Percentiles rank a stretch among this genome's conserved stretches.
phyloP scores from a whole-genome alignment of 2,113 vertebrate species.

The Galemys pyrenaicus region DNA sequence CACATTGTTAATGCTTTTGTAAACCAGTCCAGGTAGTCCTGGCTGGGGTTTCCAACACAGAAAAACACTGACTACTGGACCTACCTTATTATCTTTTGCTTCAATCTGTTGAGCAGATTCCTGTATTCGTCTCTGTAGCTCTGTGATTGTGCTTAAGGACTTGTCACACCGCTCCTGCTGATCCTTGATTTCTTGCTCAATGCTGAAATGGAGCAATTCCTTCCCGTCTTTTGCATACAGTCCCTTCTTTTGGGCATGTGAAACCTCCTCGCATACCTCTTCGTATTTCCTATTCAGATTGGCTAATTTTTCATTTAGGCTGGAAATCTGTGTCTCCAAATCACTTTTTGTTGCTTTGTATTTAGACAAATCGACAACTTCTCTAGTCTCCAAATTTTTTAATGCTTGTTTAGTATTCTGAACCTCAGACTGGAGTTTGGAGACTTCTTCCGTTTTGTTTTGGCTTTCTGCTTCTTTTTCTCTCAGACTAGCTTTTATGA shows the following conservation, averaged over 20 bases:
- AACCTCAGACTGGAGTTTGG: slow-evolving; percentile 87
- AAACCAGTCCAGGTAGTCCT: not conserved
- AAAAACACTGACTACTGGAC: not conserved
- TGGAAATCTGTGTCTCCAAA: slow-evolving; percentile 88
- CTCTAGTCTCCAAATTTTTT: slow-evolving; percentile 84
- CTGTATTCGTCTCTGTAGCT: slow-evolving; percentile 94
- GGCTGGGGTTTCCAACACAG: not conserved
- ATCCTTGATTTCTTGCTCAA: slow-evolving; percentile 93
- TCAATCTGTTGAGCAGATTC: slow-evolving; percentile 94
- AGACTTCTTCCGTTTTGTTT: slow-evolving; percentile 83
- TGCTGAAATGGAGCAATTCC: slow-evolving; percentile 86
- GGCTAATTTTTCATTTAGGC: slow-evolving; percentile 84
- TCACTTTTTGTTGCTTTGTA: slow-evolving; percentile 86
- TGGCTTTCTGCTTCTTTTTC: slow-evolving; percentile 89
- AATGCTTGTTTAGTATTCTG: slow-evolving; percentile 85
- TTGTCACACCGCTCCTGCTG: slow-evolving; percentile 93
- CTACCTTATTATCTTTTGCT: slow-evolving; percentile 97
- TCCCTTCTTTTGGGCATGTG: slow-evolving; percentile 85
- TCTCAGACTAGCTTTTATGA: slow-evolving; percentile 79
- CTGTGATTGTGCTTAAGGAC: slow-evolving; percentile 90
- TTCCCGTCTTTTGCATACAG: slow-evolving; percentile 85
- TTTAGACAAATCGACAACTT: slow-evolving; percentile 84
- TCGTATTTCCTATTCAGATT: slow-evolving; percentile 85
- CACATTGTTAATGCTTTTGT: not conserved
- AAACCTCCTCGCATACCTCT: slow-evolving; percentile 84